These are phyloP conservation scores for Mya arenaria DNA, from an alignment of 1,140 invertebrate species.

Conservation along the genomic window DNA sequence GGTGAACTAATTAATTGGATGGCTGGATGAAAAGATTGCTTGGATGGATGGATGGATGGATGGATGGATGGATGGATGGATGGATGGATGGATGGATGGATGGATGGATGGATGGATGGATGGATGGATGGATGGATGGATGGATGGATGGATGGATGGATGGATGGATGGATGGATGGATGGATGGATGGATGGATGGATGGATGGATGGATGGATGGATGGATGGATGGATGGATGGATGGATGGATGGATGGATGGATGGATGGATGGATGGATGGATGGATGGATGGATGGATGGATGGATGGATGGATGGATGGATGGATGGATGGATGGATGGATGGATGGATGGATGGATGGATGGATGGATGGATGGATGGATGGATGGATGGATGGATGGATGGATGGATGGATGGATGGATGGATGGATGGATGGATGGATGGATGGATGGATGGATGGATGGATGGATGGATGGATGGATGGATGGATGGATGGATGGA, in stretches of 20 bases:
- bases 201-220: not conserved
- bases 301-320: not conserved
- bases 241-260: not conserved
- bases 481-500: not conserved
- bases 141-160: not conserved
- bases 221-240: not conserved
- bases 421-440: not conserved
- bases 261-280: not conserved
- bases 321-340: not conserved
- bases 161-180: not conserved
- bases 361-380: not conserved
- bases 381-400: not conserved
- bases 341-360: not conserved
- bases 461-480: not conserved
- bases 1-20: too few relatives aligned
- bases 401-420: not conserved
- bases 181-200: not conserved
- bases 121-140: not conserved
- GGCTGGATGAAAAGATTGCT: too few relatives aligned
- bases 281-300: not conserved
- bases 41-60: not conserved
- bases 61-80: not conserved
- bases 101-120: not conserved
- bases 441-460: not conserved
- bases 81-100: not conserved